Base-by-base conservation (phyloP, 2,113 vertebrate genomes). In the Datnioides undecimradiatus region DNA sequence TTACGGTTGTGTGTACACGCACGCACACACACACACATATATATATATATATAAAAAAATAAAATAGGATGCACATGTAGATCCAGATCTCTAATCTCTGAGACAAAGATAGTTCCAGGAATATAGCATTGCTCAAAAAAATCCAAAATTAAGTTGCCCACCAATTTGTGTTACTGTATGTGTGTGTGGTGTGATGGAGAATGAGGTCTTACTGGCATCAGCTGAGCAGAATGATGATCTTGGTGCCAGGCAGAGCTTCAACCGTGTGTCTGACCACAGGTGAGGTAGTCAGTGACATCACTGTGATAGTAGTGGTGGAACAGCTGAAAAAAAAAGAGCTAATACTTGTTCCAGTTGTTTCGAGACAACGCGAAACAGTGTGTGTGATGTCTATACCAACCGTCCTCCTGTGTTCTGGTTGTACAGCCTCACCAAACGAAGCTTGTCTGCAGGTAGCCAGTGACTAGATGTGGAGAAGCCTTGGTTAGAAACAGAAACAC, bases 91-190 rank as follows among this genome's bases (percentile, higher is more conserved):
- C 11, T 11, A 27, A 31, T 33, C 25, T 73, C 7, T n/a, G 33
- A 31, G 27, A 11, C 62, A 33, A n/a, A 77, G 60, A 85, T 75
- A 74, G 21, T 45, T 66, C 6, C 67, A 66, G n/a, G 36, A 79
- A 63, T 33, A 79, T 57, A 57, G 5, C 67, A 80, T 83, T 84
- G 73, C 76, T 65, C 86, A 57, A 73, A 70, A 78, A 82, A n/a
- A n/a, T n/a, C 75, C 46, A 57, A 70, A 70, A 69, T 49, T 12
- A 48, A 57, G 48, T 59, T 70, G 13, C 48, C 5, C 21, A 27
- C 51, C 40, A 76, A 54, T 71, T 49, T 62, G 54, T 12, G 9
- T 38, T 40, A 27, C 36, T 54, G 16, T 40, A 38, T 57, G 25
- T 64, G n/a, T n/a, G n/a, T n/a, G 9, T 41, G 48, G 27, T 65